These are phyloP conservation scores for Sceliomorpha sp. DNA, from an alignment of 2,888 invertebrate genomes.

Conservation along the genomic window DNA sequence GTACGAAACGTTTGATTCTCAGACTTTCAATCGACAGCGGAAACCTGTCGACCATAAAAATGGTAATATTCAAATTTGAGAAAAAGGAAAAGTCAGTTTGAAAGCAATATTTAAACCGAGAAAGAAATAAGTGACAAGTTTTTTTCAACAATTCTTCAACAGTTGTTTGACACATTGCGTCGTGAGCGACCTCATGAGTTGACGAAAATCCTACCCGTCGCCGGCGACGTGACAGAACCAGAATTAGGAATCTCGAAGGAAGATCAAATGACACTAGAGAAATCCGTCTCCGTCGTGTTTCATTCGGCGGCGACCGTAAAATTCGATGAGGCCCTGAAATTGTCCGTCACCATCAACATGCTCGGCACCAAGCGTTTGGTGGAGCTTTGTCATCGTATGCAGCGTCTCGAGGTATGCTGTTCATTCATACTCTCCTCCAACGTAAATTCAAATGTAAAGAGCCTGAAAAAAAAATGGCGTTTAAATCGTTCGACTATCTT, in stretches of 20 bases:
- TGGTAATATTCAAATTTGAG: no score
- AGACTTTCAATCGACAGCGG: no score
- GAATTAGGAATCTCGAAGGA: constrained; percentile 83
- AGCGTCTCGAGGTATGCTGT: constrained; percentile 86
- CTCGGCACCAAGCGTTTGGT: constrained; percentile 86
- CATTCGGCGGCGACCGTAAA: constrained; percentile 91
- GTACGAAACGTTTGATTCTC: no score
- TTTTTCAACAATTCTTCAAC: constrained; percentile 21
- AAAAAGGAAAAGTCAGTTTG: no score
- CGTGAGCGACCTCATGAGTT: constrained; percentile 82
- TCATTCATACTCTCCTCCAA: no score
- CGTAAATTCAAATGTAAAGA: no score
- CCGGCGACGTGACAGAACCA: constrained; percentile 84
- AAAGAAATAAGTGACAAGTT: no score
- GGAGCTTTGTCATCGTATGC: constrained; percentile 86
- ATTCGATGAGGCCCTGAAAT: constrained; percentile 88
- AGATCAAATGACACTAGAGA: constrained; percentile 81
- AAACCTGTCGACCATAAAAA: no score
- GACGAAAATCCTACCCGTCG: constrained; percentile 84
- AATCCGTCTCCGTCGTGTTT: constrained; percentile 88
- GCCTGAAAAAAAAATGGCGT: no score
- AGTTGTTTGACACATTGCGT: constrained; percentile 85
- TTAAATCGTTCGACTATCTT: no score
- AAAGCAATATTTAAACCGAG: no score
- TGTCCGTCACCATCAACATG: constrained; percentile 89